phyloP scores from a whole-genome alignment of 2,113 vertebrate genomes.

The Leptobrachium ailaonicum region DNA sequence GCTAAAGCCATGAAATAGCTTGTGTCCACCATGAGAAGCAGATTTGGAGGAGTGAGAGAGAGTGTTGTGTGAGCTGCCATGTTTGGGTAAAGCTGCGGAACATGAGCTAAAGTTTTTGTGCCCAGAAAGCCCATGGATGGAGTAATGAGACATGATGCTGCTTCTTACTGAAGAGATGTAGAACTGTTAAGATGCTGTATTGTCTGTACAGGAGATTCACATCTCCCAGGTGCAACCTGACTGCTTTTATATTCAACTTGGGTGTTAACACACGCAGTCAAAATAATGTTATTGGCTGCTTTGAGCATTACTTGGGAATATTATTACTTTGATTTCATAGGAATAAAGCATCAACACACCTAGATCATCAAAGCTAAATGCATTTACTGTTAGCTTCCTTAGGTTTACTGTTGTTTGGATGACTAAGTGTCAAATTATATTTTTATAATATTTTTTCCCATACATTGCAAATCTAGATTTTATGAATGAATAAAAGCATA shows the following conservation, averaged over 20 bases:
- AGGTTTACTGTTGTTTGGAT: neutral
- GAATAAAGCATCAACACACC: neutral
- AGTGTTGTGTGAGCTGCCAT: slow-evolving; percentile 17
- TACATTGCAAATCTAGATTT: too few relatives aligned
- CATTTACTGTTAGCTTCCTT: neutral
- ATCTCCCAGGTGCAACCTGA: neutral
- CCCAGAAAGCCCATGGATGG: slow-evolving; percentile 6
- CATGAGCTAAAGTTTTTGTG: slow-evolving; percentile 40
- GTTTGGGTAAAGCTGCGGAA: slow-evolving; percentile 28
- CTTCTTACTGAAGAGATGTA: neutral
- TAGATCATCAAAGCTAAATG: slow-evolving; percentile 1
- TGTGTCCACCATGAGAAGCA: neutral
- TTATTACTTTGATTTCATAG: neutral
- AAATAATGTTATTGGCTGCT: neutral
- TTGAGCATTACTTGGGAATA: neutral
- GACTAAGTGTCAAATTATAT: neutral
- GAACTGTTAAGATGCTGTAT: neutral
- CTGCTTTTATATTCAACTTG: neutral
- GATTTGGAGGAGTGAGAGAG: slow-evolving; percentile 26
- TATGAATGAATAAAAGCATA: too few relatives aligned
- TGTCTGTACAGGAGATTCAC: neutral
- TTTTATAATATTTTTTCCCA: neutral
- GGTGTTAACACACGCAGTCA: neutral
- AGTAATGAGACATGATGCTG: slow-evolving; percentile 37
- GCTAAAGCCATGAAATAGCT: slow-evolving; percentile 16